Conservation (phyloP, 2,797 vertebrate species). For the Manis crassicaudata region DNA sequence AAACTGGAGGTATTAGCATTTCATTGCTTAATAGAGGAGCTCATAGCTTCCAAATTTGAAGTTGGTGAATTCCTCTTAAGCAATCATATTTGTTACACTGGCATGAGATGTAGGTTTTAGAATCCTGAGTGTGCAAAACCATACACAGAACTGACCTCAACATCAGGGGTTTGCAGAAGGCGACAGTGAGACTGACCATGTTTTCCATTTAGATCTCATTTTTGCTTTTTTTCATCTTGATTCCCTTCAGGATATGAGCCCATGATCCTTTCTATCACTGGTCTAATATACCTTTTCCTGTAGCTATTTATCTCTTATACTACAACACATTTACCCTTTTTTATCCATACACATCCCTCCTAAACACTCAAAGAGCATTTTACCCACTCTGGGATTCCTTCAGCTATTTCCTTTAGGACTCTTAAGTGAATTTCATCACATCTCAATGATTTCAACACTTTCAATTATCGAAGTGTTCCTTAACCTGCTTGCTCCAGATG, state of each 20-base stretch:
- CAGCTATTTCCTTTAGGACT: slow-evolving; percentile 42
- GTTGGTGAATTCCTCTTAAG: neutral
- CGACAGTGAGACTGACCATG: neutral
- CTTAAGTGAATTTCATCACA: slow-evolving; percentile 56
- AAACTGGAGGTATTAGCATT: neutral
- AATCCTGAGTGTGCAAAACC: neutral
- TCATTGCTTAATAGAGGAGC: neutral
- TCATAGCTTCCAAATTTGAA: neutral
- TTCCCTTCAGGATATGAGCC: neutral
- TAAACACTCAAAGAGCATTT: slow-evolving; percentile 21
- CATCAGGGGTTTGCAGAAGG: neutral
- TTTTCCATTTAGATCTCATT: neutral
- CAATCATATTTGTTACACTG: neutral
- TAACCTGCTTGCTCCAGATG: slow-evolving; percentile 60
- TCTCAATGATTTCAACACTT: slow-evolving; percentile 38
- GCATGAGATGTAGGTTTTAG: neutral
- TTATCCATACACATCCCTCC: neutral
- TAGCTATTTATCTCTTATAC: neutral
- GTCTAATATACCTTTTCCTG: neutral
- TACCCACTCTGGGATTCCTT: neutral
- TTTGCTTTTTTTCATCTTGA: neutral
- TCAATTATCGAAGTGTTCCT: slow-evolving; percentile 49
- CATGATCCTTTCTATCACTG: neutral
- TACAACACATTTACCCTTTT: neutral
- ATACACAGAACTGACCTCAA: neutral